A percentile compares a stretch with the other conserved stretches of the same genome.
These are phyloP conservation scores for Octodon degus DNA, from an alignment of 2,113 vertebrate species.

Conservation along the genomic window DNA sequence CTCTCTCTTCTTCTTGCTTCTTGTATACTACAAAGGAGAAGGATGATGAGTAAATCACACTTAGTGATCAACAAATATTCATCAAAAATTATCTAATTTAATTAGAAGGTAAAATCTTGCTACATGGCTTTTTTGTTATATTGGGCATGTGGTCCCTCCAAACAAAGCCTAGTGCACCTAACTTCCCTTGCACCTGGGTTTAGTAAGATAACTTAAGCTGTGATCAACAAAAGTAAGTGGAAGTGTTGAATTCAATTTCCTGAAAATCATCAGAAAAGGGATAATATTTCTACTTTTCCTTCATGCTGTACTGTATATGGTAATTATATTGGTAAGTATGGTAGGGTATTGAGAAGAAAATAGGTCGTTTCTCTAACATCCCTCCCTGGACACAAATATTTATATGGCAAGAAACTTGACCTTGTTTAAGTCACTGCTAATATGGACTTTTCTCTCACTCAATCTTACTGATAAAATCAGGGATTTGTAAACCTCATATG, in stretches of 20 bases:
- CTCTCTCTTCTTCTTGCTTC: neutral
- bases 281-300: neutral
- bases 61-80: neutral
- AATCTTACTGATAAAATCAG: neutral
- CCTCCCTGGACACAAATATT: neutral
- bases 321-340: neutral
- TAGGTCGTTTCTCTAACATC: neutral
- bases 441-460: neutral
- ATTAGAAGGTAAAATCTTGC: neutral
- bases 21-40: neutral
- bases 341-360: neutral
- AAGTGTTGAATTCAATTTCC: neutral
- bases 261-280: neutral
- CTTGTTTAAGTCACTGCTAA: neutral
- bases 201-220: neutral
- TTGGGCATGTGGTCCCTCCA: neutral
- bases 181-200: neutral
- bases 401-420: neutral
- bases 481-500: neutral
- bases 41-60: neutral
- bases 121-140: neutral
- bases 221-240: neutral
- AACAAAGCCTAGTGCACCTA: neutral
- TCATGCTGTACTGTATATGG: neutral
- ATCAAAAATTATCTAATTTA: neutral